Percentiles rank a stretch among this genome's conserved stretches.
phyloP scores from a whole-genome alignment of 2,888 invertebrate genomes.

The Sussaba pulchella region DNA sequence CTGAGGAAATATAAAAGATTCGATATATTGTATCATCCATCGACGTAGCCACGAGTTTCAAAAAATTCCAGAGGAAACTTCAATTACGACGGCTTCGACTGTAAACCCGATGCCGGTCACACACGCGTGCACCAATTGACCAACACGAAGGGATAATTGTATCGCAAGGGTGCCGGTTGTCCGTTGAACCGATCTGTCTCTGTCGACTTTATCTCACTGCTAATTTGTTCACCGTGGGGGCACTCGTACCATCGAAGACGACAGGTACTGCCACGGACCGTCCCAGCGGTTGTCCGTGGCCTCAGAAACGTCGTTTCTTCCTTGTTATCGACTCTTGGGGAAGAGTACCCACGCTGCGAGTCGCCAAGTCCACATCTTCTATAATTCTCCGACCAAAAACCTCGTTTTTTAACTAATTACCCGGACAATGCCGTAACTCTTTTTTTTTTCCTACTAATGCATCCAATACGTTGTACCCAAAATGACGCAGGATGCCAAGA shows the following conservation, averaged over 20 bases:
- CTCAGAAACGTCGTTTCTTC: slow-evolving; percentile 9
- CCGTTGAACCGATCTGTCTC: slow-evolving; percentile 79
- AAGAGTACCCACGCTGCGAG: not conserved
- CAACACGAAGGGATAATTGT: slow-evolving; percentile 76
- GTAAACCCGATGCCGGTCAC: slow-evolving; percentile 30
- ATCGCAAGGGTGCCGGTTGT: slow-evolving; percentile 71
- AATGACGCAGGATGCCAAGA: too few species aligned
- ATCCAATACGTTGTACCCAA: not conserved
- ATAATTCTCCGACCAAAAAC: not conserved
- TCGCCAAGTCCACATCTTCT: not conserved
- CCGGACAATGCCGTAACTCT: not conserved
- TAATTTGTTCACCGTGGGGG: slow-evolving; percentile 81
- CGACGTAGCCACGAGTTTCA: slow-evolving; percentile 13
- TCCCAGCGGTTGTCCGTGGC: slow-evolving; percentile 10
- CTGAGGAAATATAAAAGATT: too few species aligned
- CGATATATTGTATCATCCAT: slow-evolving; percentile 27
- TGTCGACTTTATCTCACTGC: slow-evolving; percentile 82
- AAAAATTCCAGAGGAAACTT: too few species aligned
- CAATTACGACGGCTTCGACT: slow-evolving; percentile 43
- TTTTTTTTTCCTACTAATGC: not conserved
- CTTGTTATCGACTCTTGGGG: not conserved
- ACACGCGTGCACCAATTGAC: slow-evolving; percentile 27
- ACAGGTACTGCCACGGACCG: slow-evolving; percentile 26
- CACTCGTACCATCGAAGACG: slow-evolving; percentile 34
- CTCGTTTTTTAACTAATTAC: too few species aligned